Percentiles rank a stretch among this genome's conserved stretches.
phyloP scores from a whole-genome alignment of 2,797 vertebrate genomes.

The Channallabes apus region DNA sequence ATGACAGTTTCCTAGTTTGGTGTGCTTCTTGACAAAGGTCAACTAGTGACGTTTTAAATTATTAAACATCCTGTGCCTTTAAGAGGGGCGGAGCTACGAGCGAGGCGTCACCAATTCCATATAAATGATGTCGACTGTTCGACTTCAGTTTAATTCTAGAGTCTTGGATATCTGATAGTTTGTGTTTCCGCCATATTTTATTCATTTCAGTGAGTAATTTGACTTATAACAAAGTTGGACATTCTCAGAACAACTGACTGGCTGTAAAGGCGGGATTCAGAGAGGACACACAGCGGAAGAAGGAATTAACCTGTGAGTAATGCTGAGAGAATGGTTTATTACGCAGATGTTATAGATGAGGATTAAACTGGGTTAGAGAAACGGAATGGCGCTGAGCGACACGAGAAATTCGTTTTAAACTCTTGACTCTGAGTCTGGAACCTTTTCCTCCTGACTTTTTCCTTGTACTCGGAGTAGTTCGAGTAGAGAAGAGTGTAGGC shows the following conservation, averaged over 20 bases:
- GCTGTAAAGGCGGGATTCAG: not conserved
- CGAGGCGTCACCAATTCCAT: constrained; percentile 2
- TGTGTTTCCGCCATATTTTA: not conserved
- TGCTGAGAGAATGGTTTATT: not conserved
- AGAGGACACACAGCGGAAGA: not conserved
- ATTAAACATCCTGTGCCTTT: constrained; percentile 33
- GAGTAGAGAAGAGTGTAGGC: not conserved
- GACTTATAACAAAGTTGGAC: not conserved
- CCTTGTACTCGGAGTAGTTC: not conserved
- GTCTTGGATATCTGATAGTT: not conserved
- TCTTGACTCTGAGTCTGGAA: not conserved
- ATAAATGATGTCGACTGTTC: constrained; percentile 28
- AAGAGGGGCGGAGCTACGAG: constrained; percentile 13
- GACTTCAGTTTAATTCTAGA: not conserved
- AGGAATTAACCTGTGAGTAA: constrained; percentile 45
- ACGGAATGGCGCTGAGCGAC: not conserved
- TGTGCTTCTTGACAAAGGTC: not conserved
- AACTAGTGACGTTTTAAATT: not conserved
- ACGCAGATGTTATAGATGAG: not conserved
- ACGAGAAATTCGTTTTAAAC: not conserved
- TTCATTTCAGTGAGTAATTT: not conserved
- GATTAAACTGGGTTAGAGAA: not conserved
- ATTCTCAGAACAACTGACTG: not conserved
- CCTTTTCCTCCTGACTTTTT: not conserved
- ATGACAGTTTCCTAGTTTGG: not conserved